Evolutionary conservation across 2,113 vertebrate genomes (phyloP).

Genomic region (Pterocles gutturalis): DNA sequence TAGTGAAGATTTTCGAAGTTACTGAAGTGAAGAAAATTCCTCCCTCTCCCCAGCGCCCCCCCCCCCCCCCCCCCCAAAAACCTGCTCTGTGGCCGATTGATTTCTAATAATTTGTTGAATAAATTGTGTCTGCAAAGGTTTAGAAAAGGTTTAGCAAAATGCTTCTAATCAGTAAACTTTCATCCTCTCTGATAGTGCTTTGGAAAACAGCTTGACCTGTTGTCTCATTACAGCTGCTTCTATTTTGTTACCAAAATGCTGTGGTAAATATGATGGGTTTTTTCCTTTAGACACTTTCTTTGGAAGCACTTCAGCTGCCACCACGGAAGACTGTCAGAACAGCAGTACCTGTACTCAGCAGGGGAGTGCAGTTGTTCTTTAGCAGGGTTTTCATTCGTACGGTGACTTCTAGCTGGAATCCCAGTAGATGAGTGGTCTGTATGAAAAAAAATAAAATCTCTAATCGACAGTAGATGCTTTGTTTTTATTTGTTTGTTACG

Average conservation of each 20-base stretch:
- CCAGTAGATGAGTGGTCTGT: background rate
- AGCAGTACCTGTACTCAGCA: background rate
- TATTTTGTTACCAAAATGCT: background rate
- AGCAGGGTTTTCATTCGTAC: background rate
- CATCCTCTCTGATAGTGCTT: background rate
- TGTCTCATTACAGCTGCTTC: background rate
- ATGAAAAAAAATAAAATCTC: background rate
- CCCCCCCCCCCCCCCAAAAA: background rate
- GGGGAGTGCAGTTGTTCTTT: background rate
- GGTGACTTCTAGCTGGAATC: background rate
- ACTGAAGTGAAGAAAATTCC: background rate
- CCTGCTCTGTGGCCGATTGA: background rate
- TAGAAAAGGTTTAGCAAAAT: background rate
- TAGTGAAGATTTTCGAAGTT: background rate
- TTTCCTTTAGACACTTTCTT: background rate
- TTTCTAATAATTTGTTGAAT: background rate
- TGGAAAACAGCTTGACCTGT: background rate
- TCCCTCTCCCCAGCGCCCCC: too few relatives aligned
- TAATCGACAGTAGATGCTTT: background rate
- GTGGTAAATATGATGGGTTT: background rate
- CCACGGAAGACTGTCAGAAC: rapidly evolving
- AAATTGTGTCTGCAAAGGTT: background rate
- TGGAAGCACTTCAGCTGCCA: background rate
- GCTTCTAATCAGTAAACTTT: background rate
- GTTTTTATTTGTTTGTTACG: background rate